These are phyloP conservation scores for Cettia cetti DNA, from an alignment of 2,113 vertebrate genomes.

Conservation along the genomic window DNA sequence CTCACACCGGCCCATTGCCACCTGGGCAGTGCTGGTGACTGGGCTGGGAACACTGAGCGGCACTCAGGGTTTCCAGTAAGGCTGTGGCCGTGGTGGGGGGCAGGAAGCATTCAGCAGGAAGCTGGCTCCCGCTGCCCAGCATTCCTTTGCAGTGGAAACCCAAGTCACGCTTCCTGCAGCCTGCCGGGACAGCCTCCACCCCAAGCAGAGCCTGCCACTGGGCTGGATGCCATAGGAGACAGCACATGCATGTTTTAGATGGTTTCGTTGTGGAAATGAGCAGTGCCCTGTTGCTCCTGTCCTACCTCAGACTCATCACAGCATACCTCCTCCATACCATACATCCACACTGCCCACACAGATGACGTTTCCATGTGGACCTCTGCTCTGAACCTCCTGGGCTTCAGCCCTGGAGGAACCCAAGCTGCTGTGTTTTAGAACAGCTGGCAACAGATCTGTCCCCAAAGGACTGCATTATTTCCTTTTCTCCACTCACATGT, in stretches of 20 bases:
- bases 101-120: constrained; percentile 79
- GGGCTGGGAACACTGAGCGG: not conserved
- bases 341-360: fast-evolving
- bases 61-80: constrained; percentile 70
- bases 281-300: not conserved
- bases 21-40: not conserved
- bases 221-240: not conserved
- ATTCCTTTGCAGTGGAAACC: constrained; percentile 65
- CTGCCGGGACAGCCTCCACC: constrained; percentile 47
- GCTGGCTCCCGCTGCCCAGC: constrained; percentile 35
- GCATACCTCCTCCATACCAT: fast-evolving
- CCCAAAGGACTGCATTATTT: not conserved
- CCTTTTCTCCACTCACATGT: not conserved
- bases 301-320: fast-evolving
- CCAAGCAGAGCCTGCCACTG: not conserved
- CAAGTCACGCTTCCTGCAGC: constrained; percentile 59
- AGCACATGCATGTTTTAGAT: fast-evolving
- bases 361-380: fast-evolving
- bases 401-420: not conserved
- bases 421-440: not conserved
- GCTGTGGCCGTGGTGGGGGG: not conserved
- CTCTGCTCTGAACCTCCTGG: not conserved
- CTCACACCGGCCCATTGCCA: not conserved
- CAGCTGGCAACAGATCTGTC: not conserved
- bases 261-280: fast-evolving